phyloP scores from a whole-genome alignment of 2,797 vertebrate genomes.

The Antennarius maculatus region DNA sequence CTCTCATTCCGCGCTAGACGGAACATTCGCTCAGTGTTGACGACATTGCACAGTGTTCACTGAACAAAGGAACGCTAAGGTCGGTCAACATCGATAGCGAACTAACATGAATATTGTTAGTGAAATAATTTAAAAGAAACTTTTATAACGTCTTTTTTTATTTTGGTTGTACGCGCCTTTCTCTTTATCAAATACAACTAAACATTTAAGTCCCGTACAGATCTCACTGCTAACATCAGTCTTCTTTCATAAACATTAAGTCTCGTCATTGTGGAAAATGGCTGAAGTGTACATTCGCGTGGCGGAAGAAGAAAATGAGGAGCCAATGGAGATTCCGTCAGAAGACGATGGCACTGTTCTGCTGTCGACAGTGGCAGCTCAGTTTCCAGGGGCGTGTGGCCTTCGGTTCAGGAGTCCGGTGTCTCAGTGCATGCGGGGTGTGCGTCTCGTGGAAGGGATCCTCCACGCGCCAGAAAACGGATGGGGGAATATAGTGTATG shows the following conservation, averaged over 20 bases:
- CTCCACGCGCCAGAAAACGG: conserved; percentile 94
- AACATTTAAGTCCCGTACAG: conserved; percentile 14
- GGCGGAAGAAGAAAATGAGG: conserved; percentile 97
- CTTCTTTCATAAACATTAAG: conserved; percentile 12
- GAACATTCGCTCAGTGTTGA: conserved; percentile 59
- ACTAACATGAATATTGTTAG: not conserved
- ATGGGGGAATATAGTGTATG: conserved; percentile 95
- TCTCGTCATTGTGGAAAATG: conserved; percentile 77
- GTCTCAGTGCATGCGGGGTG: conserved; percentile 97
- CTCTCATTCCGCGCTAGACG: conserved; percentile 43
- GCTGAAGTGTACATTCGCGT: conserved; percentile 96
- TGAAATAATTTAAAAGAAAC: not conserved
- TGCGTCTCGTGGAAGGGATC: conserved; percentile 93
- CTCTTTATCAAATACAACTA: not conserved
- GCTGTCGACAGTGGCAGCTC: conserved; percentile 93
- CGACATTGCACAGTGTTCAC: conserved; percentile 57
- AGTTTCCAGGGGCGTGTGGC: conserved; percentile 97
- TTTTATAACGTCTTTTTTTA: not conserved
- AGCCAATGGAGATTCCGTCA: conserved; percentile 97
- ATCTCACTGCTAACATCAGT: conserved; percentile 39
- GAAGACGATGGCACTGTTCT: conserved; percentile 97
- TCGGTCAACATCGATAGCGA: conserved; percentile 8
- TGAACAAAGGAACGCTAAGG: conserved; percentile 76
- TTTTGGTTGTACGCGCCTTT: not conserved
- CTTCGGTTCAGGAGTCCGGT: conserved; percentile 95